phyloP scores from a whole-genome alignment of 2,888 invertebrate species.

The Scaptomyza reducta region DNA sequence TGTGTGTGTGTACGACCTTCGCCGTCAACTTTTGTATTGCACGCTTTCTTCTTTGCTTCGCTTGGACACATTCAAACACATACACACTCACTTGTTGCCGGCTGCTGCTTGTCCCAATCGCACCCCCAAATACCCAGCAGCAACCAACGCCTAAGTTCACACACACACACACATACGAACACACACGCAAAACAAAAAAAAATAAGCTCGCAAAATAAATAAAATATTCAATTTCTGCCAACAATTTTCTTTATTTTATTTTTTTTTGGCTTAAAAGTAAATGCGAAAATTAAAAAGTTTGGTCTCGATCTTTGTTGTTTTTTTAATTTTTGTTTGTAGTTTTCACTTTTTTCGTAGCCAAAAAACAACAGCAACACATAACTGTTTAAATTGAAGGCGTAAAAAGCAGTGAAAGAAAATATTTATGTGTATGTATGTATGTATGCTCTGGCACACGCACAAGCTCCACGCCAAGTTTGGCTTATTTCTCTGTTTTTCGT shows the following conservation, averaged over 20 bases:
- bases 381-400: conserved; percentile 16
- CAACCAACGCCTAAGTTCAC: conserved; percentile 12
- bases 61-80: conserved; percentile 66
- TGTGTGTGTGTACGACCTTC: conserved; percentile 64
- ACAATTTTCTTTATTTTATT: conserved; percentile 60
- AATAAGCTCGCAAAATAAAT: conserved; percentile 5
- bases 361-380: conserved; percentile 45
- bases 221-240: conserved; percentile 48
- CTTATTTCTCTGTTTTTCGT: conserved; percentile 48
- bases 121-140: conserved; percentile 21
- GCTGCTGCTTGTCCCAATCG: conserved; percentile 38
- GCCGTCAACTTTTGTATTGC: conserved; percentile 62
- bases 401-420: conserved; percentile 7
- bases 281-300: conserved; percentile 38
- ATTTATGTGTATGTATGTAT: not conserved
- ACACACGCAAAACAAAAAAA: not conserved
- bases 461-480: conserved; percentile 62
- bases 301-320: conserved; percentile 46
- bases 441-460: conserved; percentile 53
- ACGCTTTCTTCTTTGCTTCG: conserved; percentile 79
- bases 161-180: conserved; percentile 3
- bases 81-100: conserved; percentile 41
- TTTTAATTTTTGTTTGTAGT: conserved; percentile 34
- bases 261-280: conserved; percentile 30
- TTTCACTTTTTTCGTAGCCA: conserved; percentile 70